phyloP scores from a whole-genome alignment of 2,888 invertebrate species.

The Clepsis dumicolana region DNA sequence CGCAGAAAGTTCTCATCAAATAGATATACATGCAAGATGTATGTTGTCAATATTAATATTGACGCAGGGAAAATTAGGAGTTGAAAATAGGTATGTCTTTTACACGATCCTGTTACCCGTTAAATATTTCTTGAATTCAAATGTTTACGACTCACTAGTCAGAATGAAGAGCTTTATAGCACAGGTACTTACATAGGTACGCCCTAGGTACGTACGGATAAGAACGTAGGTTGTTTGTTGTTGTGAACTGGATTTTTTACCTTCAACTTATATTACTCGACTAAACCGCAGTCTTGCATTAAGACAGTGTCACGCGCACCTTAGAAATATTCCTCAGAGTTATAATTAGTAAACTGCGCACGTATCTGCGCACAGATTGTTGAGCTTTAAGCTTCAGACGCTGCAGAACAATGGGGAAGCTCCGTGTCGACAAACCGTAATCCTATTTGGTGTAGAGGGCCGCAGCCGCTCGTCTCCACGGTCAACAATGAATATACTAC shows the following conservation, averaged over 20 bases:
- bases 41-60: too few relatives aligned
- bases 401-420: constrained; percentile 59
- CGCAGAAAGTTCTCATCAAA: too few relatives aligned
- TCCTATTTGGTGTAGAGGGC: constrained; percentile 62
- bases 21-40: too few relatives aligned
- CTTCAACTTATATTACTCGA: not conserved
- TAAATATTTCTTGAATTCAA: too few relatives aligned
- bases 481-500: constrained; percentile 63
- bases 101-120: too few relatives aligned
- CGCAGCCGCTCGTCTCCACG: constrained; percentile 47
- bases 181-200: too few relatives aligned
- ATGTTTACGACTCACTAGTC: not conserved
- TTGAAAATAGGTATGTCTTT: too few relatives aligned
- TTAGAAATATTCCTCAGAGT: constrained; percentile 16
- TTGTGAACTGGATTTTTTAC: not conserved
- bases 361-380: constrained; percentile 42
- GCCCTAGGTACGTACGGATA: not conserved
- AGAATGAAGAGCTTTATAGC: not conserved
- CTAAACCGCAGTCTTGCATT: not conserved
- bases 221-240: not conserved
- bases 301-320: not conserved
- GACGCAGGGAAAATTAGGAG: too few relatives aligned
- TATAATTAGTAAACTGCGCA: constrained; percentile 42
- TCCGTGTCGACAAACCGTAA: constrained; percentile 63
- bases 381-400: constrained; percentile 50